A percentile compares a stretch with the other conserved stretches of the same genome.
Conservation (phyloP, 35 echinoderm and acorn worm species). For the Chiridota heheva region DNA sequence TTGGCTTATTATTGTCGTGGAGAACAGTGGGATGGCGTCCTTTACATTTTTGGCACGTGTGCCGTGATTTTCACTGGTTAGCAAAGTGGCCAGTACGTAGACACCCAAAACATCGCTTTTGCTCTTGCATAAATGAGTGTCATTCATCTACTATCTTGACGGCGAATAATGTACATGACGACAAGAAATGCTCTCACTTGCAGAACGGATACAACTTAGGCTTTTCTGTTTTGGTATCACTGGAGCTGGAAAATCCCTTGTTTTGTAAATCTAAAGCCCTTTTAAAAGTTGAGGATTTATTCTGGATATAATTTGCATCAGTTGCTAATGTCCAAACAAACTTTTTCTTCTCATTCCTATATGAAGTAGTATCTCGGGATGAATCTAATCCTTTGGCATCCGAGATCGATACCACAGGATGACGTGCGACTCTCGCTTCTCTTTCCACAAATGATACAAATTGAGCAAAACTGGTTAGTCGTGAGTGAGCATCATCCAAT, state of each 20-base stretch:
- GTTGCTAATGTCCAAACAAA: background rate
- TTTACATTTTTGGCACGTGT: slow-evolving; percentile 54
- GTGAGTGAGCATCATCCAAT: background rate
- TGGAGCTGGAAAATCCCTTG: background rate
- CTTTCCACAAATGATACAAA: slow-evolving; percentile 40
- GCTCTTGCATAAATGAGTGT: slow-evolving; percentile 54
- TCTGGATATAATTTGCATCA: background rate
- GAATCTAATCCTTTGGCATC: slow-evolving; percentile 15
- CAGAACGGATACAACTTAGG: slow-evolving; percentile 38
- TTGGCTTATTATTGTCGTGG: slow-evolving; percentile 39
- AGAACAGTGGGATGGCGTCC: slow-evolving; percentile 52
- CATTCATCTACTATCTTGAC: slow-evolving; percentile 26
- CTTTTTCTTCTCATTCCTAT: slow-evolving; percentile 24
- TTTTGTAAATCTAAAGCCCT: background rate
- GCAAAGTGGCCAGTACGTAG: slow-evolving; percentile 54
- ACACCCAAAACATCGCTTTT: slow-evolving; percentile 65
- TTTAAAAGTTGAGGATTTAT: background rate
- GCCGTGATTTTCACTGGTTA: slow-evolving; percentile 50
- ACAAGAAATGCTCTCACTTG: slow-evolving; percentile 35
- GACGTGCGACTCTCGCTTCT: slow-evolving; percentile 52
- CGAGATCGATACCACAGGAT: slow-evolving; percentile 42
- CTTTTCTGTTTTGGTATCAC: slow-evolving; percentile 3
- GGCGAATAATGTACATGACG: slow-evolving; percentile 46
- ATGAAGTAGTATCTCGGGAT: background rate
- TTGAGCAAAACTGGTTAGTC: slow-evolving; percentile 7